Evolutionary conservation across 2,797 vertebrate species (phyloP), one percentile per base, ranked within the genome.

Genomic region (Falco novaeseelandiae): DNA sequence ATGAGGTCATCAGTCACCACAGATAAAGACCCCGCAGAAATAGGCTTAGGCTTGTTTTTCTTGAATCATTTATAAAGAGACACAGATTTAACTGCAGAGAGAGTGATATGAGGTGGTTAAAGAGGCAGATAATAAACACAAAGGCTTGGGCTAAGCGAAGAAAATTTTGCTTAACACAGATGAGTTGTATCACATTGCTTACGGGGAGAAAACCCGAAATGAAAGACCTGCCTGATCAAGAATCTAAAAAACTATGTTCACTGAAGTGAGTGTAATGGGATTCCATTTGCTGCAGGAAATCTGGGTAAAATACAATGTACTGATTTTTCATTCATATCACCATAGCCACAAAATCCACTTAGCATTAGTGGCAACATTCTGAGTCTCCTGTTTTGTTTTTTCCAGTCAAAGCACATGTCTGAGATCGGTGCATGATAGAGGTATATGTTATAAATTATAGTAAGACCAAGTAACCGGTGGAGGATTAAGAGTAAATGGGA

Each of bases 1-100:
- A 89, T 62, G 38, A 62, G 52, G 83, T 83, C 88, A 67, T 90
- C 67, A 87, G 77, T 85, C 72, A 91, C 85, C 71, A 83, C 73
- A 96, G 78, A 54, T 58, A 77, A 79, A 90, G 16, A 97, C 62
- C 71, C 62, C 88, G 52, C 21, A 93, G 87, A 96, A 96, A 97
- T 67, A 96, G 70, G 15, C 58, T 59, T 90, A 94, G 57, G 71
- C 36, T 92, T 94, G 34, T 74, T 95, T 91, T 95, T 81, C 48
- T 89, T 76, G 36, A 93, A 85, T 96, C 12, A 89, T 97, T 97
- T 85, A 91, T 86, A 86, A 93, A 93, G 54, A 92, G 49, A 77
- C 26, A 89, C 14, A 84, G 40, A 91, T 96, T 81, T 96, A 96
- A 81, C 66, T 74, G 81, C 76, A 93, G 93, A 95, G 48, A 52